These are phyloP conservation scores for Drosophila melanica DNA, from an alignment of 1,140 invertebrate species.

Conservation along the genomic window DNA sequence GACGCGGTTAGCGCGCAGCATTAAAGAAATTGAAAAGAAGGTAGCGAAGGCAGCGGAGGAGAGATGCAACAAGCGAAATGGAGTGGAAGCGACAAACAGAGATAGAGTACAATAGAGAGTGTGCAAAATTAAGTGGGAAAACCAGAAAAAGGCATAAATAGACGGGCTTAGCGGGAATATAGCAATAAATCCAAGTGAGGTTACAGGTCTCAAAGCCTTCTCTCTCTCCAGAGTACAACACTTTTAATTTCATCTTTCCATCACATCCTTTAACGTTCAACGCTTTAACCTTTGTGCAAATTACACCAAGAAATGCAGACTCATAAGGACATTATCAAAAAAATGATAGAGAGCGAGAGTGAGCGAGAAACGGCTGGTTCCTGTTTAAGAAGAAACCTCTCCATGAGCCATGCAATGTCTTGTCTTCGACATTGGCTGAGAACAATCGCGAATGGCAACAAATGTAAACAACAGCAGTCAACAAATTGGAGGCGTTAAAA, in stretches of 20 bases:
- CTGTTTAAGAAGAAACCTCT: not conserved
- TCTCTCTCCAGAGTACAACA: too few species aligned
- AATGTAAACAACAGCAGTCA: slow-evolving; percentile 55
- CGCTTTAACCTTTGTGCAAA: not conserved
- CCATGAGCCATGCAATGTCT: not conserved
- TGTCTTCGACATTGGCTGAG: not conserved
- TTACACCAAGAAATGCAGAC: not conserved
- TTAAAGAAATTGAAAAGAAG: slow-evolving; percentile 52
- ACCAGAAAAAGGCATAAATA: not conserved
- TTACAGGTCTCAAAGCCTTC: too few species aligned
- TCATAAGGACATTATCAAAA: not conserved
- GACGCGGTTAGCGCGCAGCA: slow-evolving; percentile 28
- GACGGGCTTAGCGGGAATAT: too few species aligned
- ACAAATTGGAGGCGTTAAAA: slow-evolving; percentile 80
- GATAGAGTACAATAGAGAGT: not conserved
- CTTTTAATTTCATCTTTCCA: not conserved
- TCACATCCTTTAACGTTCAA: not conserved
- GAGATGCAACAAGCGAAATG: slow-evolving; percentile 18
- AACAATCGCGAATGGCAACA: not conserved
- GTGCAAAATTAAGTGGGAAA: too few species aligned
- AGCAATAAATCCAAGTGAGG: too few species aligned
- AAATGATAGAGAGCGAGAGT: too few species aligned
- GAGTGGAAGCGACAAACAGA: not conserved
- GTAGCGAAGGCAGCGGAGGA: not conserved
- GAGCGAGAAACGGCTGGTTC: not conserved